phyloP scores from a whole-genome alignment of 2,113 vertebrate species.

The Gobiocypris rarus region DNA sequence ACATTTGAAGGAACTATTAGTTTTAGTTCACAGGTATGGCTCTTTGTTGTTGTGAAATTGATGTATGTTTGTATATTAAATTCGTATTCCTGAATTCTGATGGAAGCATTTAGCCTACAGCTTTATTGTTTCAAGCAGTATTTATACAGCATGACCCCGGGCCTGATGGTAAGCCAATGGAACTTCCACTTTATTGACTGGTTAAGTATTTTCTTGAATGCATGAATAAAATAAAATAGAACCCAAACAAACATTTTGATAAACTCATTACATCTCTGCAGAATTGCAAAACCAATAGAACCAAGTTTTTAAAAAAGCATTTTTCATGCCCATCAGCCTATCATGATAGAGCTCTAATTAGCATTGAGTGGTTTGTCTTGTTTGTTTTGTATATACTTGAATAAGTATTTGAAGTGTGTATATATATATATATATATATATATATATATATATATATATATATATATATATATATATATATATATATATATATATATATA shows the following conservation, averaged over 20 bases:
- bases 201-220: not conserved
- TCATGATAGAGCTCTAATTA: not conserved
- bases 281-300: not conserved
- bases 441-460: too few relatives aligned
- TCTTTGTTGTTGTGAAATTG: too few relatives aligned
- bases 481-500: too few relatives aligned
- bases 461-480: too few relatives aligned
- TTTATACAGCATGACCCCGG: not conserved
- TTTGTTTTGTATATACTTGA: too few relatives aligned
- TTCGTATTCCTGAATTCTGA: not conserved
- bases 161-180: not conserved
- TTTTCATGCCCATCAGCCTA: not conserved
- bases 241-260: not conserved
- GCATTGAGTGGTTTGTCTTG: too few relatives aligned
- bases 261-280: not conserved
- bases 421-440: too few relatives aligned
- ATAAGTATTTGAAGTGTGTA: too few relatives aligned
- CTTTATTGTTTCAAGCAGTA: not conserved
- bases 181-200: slow-evolving; percentile 7
- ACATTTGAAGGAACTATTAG: not conserved
- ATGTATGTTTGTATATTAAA: not conserved
- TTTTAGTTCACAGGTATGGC: not conserved
- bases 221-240: not conserved
- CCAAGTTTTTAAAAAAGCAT: not conserved
- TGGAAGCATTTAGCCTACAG: not conserved